These are phyloP conservation scores for Rhabdomys dilectus DNA, from an alignment of 2,113 vertebrate genomes.

Conservation along the genomic window DNA sequence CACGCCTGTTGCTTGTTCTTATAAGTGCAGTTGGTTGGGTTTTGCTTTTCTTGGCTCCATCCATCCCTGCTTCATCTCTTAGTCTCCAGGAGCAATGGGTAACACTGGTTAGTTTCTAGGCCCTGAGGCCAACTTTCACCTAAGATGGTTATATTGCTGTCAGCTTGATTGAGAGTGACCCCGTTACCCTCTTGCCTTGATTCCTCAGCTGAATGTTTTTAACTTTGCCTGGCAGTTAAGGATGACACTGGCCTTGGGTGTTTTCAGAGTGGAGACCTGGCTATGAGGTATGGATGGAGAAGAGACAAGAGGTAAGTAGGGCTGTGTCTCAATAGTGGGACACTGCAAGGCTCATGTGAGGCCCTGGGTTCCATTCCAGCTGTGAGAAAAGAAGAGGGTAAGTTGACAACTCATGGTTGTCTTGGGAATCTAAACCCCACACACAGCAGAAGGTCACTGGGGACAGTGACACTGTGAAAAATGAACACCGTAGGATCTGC, in stretches of 20 bases:
- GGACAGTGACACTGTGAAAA: neutral
- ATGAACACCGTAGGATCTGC: neutral
- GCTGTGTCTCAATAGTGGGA: neutral
- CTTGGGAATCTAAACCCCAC: neutral
- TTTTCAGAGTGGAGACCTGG: neutral
- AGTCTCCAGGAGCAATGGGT: neutral
- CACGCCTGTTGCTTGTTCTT: accelerated
- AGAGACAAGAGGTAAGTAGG: neutral
- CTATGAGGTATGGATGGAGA: neutral
- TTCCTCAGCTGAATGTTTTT: neutral
- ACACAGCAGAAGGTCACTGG: neutral
- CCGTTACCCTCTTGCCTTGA: neutral
- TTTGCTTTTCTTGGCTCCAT: neutral
- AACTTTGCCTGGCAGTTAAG: neutral
- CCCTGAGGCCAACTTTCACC: neutral
- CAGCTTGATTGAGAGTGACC: neutral
- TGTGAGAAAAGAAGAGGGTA: neutral
- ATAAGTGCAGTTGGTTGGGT: neutral
- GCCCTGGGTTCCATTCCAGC: neutral
- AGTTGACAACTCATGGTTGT: neutral
- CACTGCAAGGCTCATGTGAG: neutral
- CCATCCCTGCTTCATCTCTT: too few species aligned
- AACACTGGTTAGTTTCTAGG: neutral
- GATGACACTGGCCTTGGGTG: neutral
- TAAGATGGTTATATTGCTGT: neutral